Conservation (phyloP, 2,888 invertebrate genomes). For the Drosophila phalerata region DNA sequence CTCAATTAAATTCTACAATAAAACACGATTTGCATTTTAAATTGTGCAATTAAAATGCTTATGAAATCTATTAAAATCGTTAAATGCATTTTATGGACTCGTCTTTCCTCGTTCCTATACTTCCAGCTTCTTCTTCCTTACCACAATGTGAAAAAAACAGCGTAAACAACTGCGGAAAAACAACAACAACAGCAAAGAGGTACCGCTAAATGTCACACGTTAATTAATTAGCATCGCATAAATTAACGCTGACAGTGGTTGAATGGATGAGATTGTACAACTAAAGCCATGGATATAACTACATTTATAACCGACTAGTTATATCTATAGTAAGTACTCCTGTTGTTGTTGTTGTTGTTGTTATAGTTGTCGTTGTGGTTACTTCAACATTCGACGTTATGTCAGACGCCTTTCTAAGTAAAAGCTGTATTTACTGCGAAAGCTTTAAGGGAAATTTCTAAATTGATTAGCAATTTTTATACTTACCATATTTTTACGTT, state of each 20-base stretch:
- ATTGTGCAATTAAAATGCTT: conserved; percentile 82
- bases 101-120: conserved; percentile 10
- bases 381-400: conserved; percentile 12
- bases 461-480: conserved; percentile 15
- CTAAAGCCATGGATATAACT: conserved; percentile 3
- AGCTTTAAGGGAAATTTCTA: conserved; percentile 19
- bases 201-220: conserved; percentile 69
- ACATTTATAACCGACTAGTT: conserved; percentile 7
- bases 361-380: conserved; percentile 4
- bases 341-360: neutral
- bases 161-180: conserved; percentile 7
- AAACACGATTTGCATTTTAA: conserved; percentile 80
- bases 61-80: conserved; percentile 78
- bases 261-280: conserved; percentile 11
- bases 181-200: conserved; percentile 35
- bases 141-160: conserved; percentile 28
- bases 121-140: conserved; percentile 26
- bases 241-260: conserved; percentile 24
- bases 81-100: conserved; percentile 74
- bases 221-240: conserved; percentile 68
- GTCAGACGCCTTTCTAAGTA: conserved; percentile 46
- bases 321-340: neutral
- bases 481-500: conserved; percentile 5
- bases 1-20: conserved; percentile 78
- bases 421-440: conserved; percentile 30